phyloP scores from a whole-genome alignment of 1,140 invertebrate species.

The Hyles vespertilio region DNA sequence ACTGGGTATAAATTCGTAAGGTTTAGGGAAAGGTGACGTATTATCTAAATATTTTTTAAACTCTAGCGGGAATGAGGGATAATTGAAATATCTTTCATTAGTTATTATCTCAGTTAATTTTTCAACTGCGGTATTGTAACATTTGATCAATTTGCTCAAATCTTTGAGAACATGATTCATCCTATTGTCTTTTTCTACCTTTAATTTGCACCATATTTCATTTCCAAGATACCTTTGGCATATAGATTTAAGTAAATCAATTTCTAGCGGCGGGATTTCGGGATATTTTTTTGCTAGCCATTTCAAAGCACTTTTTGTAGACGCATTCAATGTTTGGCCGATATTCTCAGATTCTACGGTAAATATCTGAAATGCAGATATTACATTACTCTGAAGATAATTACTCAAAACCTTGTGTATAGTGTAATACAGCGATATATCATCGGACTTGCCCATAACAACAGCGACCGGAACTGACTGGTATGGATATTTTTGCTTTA shows the following conservation, averaged over 20 bases:
- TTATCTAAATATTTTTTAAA: constrained; percentile 55
- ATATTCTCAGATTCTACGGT: constrained; percentile 43
- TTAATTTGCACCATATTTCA: constrained; percentile 80
- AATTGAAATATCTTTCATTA: constrained; percentile 71
- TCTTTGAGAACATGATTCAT: constrained; percentile 70
- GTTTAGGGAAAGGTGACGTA: constrained; percentile 61
- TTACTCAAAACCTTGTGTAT: constrained; percentile 36
- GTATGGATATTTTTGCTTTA: constrained; percentile 64
- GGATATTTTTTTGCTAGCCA: constrained; percentile 78
- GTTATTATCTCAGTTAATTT: constrained; percentile 78
- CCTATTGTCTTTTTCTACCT: constrained; percentile 68
- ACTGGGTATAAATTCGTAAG: constrained; percentile 66
- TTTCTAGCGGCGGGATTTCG: constrained; percentile 74
- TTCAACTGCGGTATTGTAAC: constrained; percentile 81
- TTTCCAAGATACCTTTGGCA: constrained; percentile 78
- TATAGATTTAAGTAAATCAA: constrained; percentile 77
- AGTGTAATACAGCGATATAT: constrained; percentile 18
- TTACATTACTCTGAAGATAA: constrained; percentile 41
- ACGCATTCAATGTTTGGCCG: constrained; percentile 41
- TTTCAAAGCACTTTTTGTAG: constrained; percentile 73
- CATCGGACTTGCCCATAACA: constrained; percentile 37
- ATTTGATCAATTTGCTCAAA: constrained; percentile 77
- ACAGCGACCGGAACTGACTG: constrained; percentile 60
- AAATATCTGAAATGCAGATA: constrained; percentile 62
- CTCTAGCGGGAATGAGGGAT: constrained; percentile 64